Conservation (phyloP, 2,888 invertebrate species). For the Diadromus collaris region DNA sequence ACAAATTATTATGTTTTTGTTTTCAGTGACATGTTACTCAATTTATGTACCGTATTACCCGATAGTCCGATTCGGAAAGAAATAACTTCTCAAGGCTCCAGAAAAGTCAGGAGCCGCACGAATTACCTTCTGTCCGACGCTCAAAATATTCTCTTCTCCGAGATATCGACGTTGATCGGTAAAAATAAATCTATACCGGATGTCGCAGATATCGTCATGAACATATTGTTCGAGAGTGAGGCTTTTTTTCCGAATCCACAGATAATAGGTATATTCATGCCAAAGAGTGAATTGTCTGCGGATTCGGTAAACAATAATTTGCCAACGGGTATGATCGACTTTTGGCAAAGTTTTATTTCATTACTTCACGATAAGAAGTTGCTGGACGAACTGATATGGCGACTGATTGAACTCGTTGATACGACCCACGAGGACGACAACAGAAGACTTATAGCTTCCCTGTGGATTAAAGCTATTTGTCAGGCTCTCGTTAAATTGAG, state of each 20-base stretch:
- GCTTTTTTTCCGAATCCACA: constrained; percentile 75
- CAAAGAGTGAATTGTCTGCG: constrained; percentile 46
- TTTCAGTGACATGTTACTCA: constrained; percentile 67
- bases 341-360: constrained; percentile 82
- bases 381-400: constrained; percentile 80
- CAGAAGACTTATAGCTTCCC: constrained; percentile 80
- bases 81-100: not conserved
- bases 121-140: constrained; percentile 66
- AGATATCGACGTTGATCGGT: constrained; percentile 70
- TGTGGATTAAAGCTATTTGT: constrained; percentile 82
- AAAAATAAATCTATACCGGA: constrained; percentile 64
- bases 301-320: constrained; percentile 60
- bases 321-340: constrained; percentile 72
- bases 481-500: constrained; percentile 80
- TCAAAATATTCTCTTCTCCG: constrained; percentile 67
- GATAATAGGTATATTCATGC: constrained; percentile 68
- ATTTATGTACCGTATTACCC: constrained; percentile 62
- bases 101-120: constrained; percentile 56
- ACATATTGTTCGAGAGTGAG: constrained; percentile 72
- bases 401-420: constrained; percentile 80
- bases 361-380: constrained; percentile 82
- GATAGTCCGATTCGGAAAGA: constrained; percentile 40
- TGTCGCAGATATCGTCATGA: constrained; percentile 70
- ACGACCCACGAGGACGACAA: constrained; percentile 72
- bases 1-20: constrained; percentile 11